A percentile compares a stretch with the other conserved stretches of the same genome.
phyloP scores from a whole-genome alignment of 2,113 vertebrate genomes.

The Ceuthmochares aereus region DNA sequence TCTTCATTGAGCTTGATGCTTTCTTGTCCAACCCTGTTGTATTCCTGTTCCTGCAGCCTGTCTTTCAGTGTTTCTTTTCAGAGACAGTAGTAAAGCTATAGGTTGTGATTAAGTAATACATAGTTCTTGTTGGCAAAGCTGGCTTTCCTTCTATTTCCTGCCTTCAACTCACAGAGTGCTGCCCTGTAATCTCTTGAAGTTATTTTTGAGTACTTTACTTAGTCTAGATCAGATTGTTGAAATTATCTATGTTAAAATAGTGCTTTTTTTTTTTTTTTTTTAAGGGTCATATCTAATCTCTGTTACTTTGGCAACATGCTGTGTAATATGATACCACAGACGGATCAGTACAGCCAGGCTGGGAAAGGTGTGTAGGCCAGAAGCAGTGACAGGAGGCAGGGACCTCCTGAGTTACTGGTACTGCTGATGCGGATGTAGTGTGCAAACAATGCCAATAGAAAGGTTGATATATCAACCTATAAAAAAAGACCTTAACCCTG shows the following conservation, averaged over 20 bases:
- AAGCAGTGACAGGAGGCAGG: background rate
- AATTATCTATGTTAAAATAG: background rate
- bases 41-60: background rate
- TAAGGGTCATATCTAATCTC: background rate
- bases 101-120: background rate
- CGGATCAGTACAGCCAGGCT: background rate
- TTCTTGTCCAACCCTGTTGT: accelerated
- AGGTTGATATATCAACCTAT: background rate
- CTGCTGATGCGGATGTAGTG: background rate
- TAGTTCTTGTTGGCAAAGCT: background rate
- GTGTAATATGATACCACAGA: background rate
- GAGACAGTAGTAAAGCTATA: background rate
- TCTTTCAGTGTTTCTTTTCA: background rate
- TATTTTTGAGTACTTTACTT: background rate
- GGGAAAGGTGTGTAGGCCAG: background rate
- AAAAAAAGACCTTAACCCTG: background rate
- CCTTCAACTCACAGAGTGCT: background rate
- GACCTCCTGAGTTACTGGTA: background rate
- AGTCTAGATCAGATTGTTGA: background rate
- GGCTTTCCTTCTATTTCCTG: background rate
- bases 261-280: background rate
- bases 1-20: background rate
- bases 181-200: background rate
- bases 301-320: background rate
- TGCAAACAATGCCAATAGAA: background rate